phyloP scores from a whole-genome alignment of 2,797 vertebrate species.

The Muraenolepis orangiensis region DNA sequence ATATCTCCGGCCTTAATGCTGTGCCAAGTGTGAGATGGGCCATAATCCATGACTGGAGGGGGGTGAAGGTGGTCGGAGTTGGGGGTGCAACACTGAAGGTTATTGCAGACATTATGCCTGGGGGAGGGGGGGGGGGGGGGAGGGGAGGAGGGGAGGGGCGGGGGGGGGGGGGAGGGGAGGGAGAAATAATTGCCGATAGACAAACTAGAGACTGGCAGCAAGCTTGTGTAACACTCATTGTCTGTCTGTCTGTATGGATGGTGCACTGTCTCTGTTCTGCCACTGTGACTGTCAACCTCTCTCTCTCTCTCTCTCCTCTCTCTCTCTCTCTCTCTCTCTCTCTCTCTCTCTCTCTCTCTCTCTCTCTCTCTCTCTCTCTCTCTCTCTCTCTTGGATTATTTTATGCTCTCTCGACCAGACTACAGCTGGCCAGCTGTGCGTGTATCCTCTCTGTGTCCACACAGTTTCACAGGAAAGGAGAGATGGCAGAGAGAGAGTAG shows the following conservation, averaged over 20 bases:
- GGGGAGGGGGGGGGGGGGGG: slow-evolving; percentile 41
- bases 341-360: neutral
- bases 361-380: neutral
- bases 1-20: slow-evolving; percentile 49
- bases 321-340: neutral
- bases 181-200: slow-evolving; percentile 35
- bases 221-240: slow-evolving; percentile 17
- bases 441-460: neutral
- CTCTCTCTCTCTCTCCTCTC: neutral
- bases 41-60: slow-evolving; percentile 57
- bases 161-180: neutral
- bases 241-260: slow-evolving; percentile 29
- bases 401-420: slow-evolving; percentile 14
- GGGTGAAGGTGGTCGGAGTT: slow-evolving; percentile 43
- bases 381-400: neutral
- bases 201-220: slow-evolving; percentile 28
- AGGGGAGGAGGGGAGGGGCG: slow-evolving; percentile 4
- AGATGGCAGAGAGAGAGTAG: neutral
- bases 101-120: slow-evolving; percentile 62
- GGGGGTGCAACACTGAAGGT: slow-evolving; percentile 55
- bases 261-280: neutral
- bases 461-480: neutral
- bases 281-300: neutral
- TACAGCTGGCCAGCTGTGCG: neutral
- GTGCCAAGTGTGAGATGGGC: slow-evolving; percentile 57